Evolutionary conservation across 2,113 vertebrate genomes (phyloP), one percentile per base, ranked within the genome.

Genomic region (Pelvicachromis taeniatus): DNA sequence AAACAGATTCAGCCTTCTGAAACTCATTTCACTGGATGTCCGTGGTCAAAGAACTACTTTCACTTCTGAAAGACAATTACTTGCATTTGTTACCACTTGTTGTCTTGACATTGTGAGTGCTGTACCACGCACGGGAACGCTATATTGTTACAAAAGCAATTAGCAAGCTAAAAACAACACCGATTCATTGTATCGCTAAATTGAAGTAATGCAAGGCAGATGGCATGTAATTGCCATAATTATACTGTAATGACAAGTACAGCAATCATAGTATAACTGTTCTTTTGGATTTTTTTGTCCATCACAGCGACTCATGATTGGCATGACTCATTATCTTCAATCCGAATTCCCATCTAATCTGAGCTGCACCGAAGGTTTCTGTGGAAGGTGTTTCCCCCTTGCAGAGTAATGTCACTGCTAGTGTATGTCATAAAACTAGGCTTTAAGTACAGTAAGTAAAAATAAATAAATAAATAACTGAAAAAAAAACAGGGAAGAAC

Each of bases 201-300:
- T 45, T 81, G 19, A 81, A 87, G 78, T 68, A 88, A 83, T 80
- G 9, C 29, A 61, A 78, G 53, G 61, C 50, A 73, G 77, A 85
- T 68, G 54, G 81, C 23, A 81, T 55, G 40, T 83, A 90, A 93
- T 91, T 87, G 78, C 53, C 75, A 35, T 87, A 89, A 93, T 94
- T 86, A 88, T 54, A 58, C 23, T 78, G 26, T 70, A 87, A 85
- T 70, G 61, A 82, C 42, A 86, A 81, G 10, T 19, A 26, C 42
- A 59, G 55, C 85, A 89, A 86, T 91, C 21, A 88, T 63, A 77
- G 48, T 35, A 55, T 80, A 40, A 54, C 29, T 38, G 7, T 80
- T 77, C 33, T 33, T 75, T 26, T 26, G 23, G 23, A 12, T 42
- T 26, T 19, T 86, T 55, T 31, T 14, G 29, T 70, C 31, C 53